Conservation (phyloP, 2,797 vertebrate genomes). For the Sciurus carolinensis region DNA sequence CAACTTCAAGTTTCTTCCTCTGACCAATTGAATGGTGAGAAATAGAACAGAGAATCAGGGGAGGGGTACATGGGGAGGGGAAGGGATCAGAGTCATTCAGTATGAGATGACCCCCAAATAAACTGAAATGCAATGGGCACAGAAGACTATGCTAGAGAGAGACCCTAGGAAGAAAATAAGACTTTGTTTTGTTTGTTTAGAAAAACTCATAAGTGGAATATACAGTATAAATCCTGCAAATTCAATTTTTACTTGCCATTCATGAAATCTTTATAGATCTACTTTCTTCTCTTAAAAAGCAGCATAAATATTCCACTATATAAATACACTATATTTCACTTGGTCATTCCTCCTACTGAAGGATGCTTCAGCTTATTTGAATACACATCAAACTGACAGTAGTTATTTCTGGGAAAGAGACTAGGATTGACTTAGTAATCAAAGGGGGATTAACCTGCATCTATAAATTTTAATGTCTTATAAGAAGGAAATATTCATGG, state of each 20-base stretch:
- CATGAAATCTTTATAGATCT: neutral
- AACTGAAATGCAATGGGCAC: rapidly evolving
- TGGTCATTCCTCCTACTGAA: neutral
- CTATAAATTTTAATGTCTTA: slow-evolving; percentile 26
- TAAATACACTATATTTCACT: neutral
- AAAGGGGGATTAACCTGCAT: neutral
- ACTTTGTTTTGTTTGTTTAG: neutral
- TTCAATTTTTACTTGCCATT: neutral
- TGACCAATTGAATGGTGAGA: neutral
- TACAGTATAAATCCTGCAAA: neutral
- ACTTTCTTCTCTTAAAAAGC: slow-evolving; percentile 25
- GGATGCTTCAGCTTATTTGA: slow-evolving; percentile 2
- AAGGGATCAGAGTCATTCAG: too few species aligned
- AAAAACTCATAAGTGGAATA: neutral
- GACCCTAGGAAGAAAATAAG: neutral
- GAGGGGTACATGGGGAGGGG: neutral
- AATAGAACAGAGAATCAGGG: neutral
- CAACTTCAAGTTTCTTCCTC: neutral
- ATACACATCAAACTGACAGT: neutral
- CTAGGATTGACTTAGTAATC: neutral
- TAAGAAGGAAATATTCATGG: neutral
- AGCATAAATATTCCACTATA: neutral
- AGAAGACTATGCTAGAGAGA: neutral
- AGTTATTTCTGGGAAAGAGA: neutral
- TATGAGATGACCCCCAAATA: neutral